Conservation (phyloP, 2,113 vertebrate genomes). For the Empidonax alnorum region DNA sequence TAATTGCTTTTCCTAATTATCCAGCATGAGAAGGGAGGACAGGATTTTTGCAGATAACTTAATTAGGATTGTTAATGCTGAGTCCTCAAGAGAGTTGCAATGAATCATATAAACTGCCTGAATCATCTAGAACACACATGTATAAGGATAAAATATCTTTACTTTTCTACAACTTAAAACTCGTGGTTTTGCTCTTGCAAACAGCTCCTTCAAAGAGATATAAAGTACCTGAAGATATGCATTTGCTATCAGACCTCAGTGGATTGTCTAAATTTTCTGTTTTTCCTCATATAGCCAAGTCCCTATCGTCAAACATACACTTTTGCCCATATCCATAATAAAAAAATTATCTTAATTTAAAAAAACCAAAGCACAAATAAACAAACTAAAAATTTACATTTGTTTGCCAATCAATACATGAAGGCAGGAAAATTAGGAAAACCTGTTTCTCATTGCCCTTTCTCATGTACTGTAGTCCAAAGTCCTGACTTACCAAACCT, state of each 20-base stretch:
- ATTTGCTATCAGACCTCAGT: not conserved
- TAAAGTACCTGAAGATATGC: not conserved
- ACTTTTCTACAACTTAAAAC: not conserved
- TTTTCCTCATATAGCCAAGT: not conserved
- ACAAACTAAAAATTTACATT: not conserved
- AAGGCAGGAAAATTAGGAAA: not conserved
- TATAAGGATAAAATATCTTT: not conserved
- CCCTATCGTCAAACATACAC: not conserved
- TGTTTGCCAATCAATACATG: not conserved
- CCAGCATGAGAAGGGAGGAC: not conserved
- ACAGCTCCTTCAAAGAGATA: not conserved
- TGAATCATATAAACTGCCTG: not conserved
- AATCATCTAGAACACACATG: not conserved
- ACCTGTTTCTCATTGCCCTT: not conserved
- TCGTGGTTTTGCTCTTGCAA: not conserved
- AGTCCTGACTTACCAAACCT: not conserved
- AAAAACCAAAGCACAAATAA: not conserved
- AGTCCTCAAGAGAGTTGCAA: not conserved
- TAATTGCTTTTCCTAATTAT: conserved; percentile 20
- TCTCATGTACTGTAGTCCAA: not conserved
- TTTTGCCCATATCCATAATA: not conserved
- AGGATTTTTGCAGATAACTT: conserved; percentile 2
- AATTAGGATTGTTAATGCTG: not conserved
- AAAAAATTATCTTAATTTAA: not conserved
- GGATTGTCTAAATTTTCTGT: not conserved